A percentile compares a stretch with the other conserved stretches of the same genome.
Conservation (phyloP, 2,888 invertebrate genomes). For the Cyrtodaria siliqua region DNA sequence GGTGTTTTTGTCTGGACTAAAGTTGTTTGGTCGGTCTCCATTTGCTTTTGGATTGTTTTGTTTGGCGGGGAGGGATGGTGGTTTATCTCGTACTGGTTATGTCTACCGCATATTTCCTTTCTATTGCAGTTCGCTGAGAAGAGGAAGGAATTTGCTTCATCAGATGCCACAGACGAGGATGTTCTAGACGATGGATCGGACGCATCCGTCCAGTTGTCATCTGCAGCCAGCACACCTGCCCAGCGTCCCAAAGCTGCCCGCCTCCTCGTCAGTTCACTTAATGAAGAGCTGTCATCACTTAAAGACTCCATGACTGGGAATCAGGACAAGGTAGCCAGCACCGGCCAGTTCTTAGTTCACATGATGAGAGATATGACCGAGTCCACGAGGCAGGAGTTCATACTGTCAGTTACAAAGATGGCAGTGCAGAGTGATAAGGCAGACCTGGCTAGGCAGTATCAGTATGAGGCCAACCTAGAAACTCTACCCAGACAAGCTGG, state of each 20-base stretch:
- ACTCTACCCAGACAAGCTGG: neutral
- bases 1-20: too few species aligned
- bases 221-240: conserved; percentile 14
- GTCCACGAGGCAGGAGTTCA: conserved; percentile 20
- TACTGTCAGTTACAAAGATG: conserved; percentile 20
- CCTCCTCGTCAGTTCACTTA: conserved; percentile 11
- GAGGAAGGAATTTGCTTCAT: conserved; percentile 27
- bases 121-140: conserved; percentile 28
- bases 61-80: too few species aligned
- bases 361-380: conserved; percentile 29
- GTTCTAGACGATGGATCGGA: conserved; percentile 19
- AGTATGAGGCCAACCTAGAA: too few species aligned
- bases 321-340: conserved; percentile 16
- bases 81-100: too few species aligned
- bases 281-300: conserved; percentile 14
- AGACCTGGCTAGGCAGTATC: neutral
- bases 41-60: too few species aligned
- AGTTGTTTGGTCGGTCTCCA: too few species aligned
- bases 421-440: conserved; percentile 1
- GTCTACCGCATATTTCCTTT: too few species aligned
- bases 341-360: conserved; percentile 35
- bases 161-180: conserved; percentile 19
- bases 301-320: conserved; percentile 9
- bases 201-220: conserved; percentile 11
- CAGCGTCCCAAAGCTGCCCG: conserved; percentile 27